Evolutionary conservation across 1,140 invertebrate genomes (phyloP).

Genomic region (Littorina saxatilis): DNA sequence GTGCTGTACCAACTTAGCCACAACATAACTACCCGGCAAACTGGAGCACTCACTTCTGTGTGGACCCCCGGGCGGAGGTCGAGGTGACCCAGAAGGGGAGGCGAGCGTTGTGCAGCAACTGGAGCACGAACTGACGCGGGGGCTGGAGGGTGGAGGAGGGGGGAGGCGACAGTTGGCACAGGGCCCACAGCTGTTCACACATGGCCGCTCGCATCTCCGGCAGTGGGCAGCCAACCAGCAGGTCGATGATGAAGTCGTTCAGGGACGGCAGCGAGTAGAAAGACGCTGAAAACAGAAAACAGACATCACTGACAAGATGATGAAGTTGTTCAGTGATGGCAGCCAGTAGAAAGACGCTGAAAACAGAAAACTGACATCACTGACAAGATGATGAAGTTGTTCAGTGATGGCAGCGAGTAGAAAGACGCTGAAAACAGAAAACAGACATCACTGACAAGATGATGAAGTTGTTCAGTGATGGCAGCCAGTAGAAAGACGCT

Average conservation of each 20-base stretch:
- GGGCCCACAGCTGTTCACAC: slow-evolving; percentile 75
- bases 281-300: slow-evolving; percentile 65
- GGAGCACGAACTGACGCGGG: slow-evolving; percentile 74
- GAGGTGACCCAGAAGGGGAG: slow-evolving; percentile 80
- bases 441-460: too few species aligned
- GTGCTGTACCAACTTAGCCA: too few species aligned
- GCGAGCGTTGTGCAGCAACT: slow-evolving; percentile 77
- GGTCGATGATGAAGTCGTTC: slow-evolving; percentile 78
- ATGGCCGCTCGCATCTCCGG: slow-evolving; percentile 75
- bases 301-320: too few species aligned
- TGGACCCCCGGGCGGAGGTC: slow-evolving; percentile 75
- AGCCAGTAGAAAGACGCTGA: too few species aligned
- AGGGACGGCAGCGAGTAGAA: slow-evolving; percentile 77
- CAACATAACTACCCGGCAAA: not conserved
- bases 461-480: not conserved
- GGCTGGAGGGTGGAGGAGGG: slow-evolving; percentile 53
- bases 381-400: slow-evolving; percentile 78
- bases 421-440: slow-evolving; percentile 72
- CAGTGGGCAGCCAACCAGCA: slow-evolving; percentile 77
- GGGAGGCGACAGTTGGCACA: slow-evolving; percentile 67
- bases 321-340: not conserved
- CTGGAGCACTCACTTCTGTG: slow-evolving; percentile 70
- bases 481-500: too few species aligned
- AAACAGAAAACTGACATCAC: not conserved
- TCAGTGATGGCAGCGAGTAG: slow-evolving; percentile 75